Evolutionary conservation across 2,888 invertebrate genomes (phyloP), one percentile per base, ranked within the genome.

Genomic region (Doris montereyensis): DNA sequence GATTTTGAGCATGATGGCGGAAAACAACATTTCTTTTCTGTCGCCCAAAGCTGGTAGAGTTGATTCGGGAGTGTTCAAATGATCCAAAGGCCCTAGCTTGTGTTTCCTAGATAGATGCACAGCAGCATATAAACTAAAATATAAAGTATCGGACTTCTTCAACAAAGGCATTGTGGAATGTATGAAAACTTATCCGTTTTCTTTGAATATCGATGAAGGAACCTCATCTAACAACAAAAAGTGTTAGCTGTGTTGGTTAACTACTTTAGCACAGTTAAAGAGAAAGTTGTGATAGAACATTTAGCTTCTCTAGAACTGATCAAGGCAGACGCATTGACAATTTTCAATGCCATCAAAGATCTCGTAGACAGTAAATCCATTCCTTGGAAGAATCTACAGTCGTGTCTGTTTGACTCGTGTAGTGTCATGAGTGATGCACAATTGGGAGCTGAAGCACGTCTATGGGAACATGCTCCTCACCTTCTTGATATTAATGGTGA

Each of bases 401-500:
- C 62, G 5, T 62, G 62, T 35, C 75, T 79, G 10, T 32, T 79
- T 62, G 82, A 82, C 65, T 81, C 81, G 3, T 82, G 81, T 35
- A 75, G 58, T 74, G 82, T 82, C 13, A 82, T 82, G 81, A 13
- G 82, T 13, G 82, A 78, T 24, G 17, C 34, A n/a, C 79, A 79
- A 68, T n/a, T 70, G n/a, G 82, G 82, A 26, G 35, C 80, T 30
- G 82, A 82, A 52, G 75, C 30, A 10, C 57, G 30, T 8, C 67
- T 82, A 8, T 0, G 74, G 26, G 28, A 35, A 5, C 13, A 65
- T 28, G 81, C 76, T 13, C 76, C 76, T 17, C 82, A 82, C 57
- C 52, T 82, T 1, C 76, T 82, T 3, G 79, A 82, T 72, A 68
- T 82, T 1, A 74, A 82, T 65, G 78, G 79, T 13, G 79, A 82